phyloP scores from a whole-genome alignment of 1,140 invertebrate species.

The Elymnias hypermnestra region DNA sequence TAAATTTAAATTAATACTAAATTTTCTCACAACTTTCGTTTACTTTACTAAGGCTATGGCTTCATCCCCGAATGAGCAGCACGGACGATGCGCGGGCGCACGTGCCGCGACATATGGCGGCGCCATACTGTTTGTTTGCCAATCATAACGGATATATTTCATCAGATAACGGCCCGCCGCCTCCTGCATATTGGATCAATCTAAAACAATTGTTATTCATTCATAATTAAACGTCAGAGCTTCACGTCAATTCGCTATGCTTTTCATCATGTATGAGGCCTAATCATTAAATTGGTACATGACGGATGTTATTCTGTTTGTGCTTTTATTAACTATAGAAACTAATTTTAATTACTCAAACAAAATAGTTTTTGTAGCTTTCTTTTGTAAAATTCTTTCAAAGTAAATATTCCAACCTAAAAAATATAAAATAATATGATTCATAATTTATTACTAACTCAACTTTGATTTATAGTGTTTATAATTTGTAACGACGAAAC shows the following conservation, averaged over 20 bases:
- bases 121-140: conserved; percentile 75
- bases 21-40: too few relatives aligned
- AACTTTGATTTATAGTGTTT: too few relatives aligned
- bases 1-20: too few relatives aligned
- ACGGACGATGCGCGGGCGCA: conserved; percentile 62
- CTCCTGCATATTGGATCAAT: conserved; percentile 59
- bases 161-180: conserved; percentile 69
- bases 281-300: conserved; percentile 17
- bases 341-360: too few relatives aligned
- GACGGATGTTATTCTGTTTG: not conserved
- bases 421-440: too few relatives aligned
- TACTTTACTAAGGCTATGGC: conserved; percentile 41
- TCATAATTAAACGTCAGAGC: conserved; percentile 53
- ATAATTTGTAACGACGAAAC: too few relatives aligned
- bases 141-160: conserved; percentile 76
- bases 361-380: not conserved
- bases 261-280: conserved; percentile 34
- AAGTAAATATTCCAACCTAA: too few relatives aligned
- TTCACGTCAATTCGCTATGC: conserved; percentile 41
- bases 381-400: not conserved
- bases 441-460: too few relatives aligned
- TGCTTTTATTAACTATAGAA: too few relatives aligned
- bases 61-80: conserved; percentile 68
- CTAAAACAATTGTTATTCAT: conserved; percentile 62
- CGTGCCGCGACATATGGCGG: conserved; percentile 72